Evolutionary conservation across 2,888 invertebrate genomes (phyloP).

Genomic region (Chrysotoxum bicinctum): DNA sequence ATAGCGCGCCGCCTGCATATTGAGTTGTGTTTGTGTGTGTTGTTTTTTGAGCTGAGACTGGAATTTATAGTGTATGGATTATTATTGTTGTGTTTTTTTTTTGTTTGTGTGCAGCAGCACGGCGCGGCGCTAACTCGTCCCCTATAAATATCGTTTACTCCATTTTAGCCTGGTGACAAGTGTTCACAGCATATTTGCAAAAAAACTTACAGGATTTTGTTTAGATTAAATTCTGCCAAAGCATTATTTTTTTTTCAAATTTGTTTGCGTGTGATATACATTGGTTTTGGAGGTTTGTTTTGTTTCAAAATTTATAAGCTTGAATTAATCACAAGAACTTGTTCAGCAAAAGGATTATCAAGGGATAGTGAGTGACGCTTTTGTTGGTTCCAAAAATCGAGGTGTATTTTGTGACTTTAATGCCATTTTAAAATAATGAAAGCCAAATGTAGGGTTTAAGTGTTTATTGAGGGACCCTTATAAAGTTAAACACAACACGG

Average conservation of each 20-base stretch:
- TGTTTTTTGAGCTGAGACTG: conserved; percentile 9
- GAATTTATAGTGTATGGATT: conserved; percentile 12
- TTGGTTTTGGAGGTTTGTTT: conserved; percentile 9
- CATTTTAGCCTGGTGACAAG: conserved; percentile 66
- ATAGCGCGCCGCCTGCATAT: conserved; percentile 22
- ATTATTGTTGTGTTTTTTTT: neutral
- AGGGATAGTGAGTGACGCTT: too few relatives aligned
- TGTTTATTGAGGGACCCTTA: too few relatives aligned
- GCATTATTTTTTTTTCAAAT: conserved; percentile 17
- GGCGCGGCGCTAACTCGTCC: neutral
- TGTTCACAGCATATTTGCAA: conserved; percentile 64
- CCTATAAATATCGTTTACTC: conserved; percentile 33
- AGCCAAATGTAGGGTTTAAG: too few relatives aligned
- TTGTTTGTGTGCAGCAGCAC: conserved; percentile 17
- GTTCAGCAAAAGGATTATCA: conserved; percentile 40
- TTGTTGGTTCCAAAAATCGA: too few relatives aligned
- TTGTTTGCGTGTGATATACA: neutral
- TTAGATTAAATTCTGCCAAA: neutral
- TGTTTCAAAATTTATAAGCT: neutral
- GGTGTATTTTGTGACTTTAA: too few relatives aligned
- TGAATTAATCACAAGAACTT: conserved; percentile 29
- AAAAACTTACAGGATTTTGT: conserved; percentile 42
- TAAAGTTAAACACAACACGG: too few relatives aligned
- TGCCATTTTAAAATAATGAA: too few relatives aligned
- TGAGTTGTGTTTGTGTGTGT: neutral